Evolutionary conservation across 2,113 vertebrate genomes (phyloP).

Genomic region (Pseudonaja textilis): DNA sequence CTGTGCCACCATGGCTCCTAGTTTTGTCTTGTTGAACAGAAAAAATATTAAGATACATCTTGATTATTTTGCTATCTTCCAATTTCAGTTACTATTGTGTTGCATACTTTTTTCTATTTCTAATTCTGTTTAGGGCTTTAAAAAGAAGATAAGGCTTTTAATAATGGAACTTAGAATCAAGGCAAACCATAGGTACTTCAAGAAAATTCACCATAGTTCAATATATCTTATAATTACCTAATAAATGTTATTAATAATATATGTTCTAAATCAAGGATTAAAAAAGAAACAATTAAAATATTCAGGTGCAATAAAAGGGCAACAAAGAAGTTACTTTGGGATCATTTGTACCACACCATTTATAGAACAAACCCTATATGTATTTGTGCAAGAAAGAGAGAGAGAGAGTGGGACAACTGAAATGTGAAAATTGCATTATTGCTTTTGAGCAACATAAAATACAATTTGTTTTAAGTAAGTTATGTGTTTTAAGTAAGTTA

Average conservation of each 20-base stretch:
- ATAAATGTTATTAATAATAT: background rate
- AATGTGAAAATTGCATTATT: slow-evolving; percentile 13
- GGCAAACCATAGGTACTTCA: too few species aligned
- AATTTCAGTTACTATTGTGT: too few species aligned
- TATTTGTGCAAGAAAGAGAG: background rate
- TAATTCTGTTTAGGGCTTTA: too few species aligned
- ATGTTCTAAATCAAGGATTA: background rate
- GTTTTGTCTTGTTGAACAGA: too few species aligned
- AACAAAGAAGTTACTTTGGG: background rate
- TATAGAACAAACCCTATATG: too few species aligned
- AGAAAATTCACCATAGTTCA: too few species aligned
- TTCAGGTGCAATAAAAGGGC: background rate
- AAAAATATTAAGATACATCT: too few species aligned
- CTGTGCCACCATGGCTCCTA: too few species aligned
- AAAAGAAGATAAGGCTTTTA: too few species aligned
- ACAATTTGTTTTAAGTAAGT: background rate
- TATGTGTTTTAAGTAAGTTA: background rate
- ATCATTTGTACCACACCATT: background rate
- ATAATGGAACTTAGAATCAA: too few species aligned
- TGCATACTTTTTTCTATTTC: too few species aligned
- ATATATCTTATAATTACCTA: background rate
- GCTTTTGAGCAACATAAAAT: background rate
- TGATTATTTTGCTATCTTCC: too few species aligned
- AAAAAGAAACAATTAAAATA: background rate
- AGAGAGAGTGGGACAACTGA: background rate